These are phyloP conservation scores for Raja brachyura DNA, from an alignment of 2,113 vertebrate genomes.

Conservation along the genomic window DNA sequence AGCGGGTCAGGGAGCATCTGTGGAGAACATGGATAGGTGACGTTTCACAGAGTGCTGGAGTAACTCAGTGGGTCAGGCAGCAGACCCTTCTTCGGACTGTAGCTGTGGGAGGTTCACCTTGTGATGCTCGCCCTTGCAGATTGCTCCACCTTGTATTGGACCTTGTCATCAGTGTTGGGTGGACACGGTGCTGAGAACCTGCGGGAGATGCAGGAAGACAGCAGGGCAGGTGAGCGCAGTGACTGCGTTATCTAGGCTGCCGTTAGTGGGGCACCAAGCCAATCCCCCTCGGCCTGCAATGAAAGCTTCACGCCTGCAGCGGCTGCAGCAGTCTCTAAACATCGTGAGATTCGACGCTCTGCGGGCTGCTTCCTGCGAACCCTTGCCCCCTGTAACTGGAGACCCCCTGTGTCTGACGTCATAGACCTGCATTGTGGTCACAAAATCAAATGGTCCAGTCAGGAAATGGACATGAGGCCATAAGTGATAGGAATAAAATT, in stretches of 20 bases:
- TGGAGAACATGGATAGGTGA: too few species aligned
- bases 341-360: slow-evolving; percentile 14
- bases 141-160: background rate
- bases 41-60: too few species aligned
- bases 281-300: slow-evolving; percentile 13
- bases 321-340: slow-evolving; percentile 10
- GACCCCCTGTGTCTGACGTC: background rate
- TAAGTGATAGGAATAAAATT: too few species aligned
- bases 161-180: background rate
- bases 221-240: background rate
- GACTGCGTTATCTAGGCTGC: slow-evolving; percentile 16
- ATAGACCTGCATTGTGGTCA: background rate
- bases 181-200: background rate
- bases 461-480: background rate
- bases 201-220: background rate
- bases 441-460: background rate
- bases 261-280: background rate
- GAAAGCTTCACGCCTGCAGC: slow-evolving; percentile 12
- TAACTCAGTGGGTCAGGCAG: too few species aligned
- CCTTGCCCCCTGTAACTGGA: background rate
- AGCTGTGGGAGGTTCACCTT: too few species aligned
- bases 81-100: too few species aligned
- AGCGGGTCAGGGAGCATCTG: too few species aligned
- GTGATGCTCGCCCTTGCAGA: background rate
- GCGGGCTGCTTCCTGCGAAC: background rate